A percentile compares a stretch with the other conserved stretches of the same genome.
Evolutionary conservation across 2,797 vertebrate genomes (phyloP).

Genomic region (Dendrocincla tyrannina): DNA sequence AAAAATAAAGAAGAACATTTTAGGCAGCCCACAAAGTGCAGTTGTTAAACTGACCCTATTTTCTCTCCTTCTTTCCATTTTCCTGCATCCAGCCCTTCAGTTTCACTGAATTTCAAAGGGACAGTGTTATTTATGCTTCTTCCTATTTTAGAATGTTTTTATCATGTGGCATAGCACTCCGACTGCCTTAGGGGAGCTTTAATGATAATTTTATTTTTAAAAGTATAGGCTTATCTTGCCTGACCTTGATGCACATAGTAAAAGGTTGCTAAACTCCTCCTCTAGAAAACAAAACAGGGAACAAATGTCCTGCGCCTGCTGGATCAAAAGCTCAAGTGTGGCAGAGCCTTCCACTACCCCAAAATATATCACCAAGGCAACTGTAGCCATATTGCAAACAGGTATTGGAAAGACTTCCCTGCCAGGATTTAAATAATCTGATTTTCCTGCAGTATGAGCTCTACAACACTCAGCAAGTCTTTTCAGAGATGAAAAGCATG

Average conservation of each 20-base stretch:
- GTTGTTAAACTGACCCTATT: slow-evolving; percentile 60
- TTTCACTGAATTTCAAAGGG: slow-evolving; percentile 47
- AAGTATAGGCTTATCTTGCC: slow-evolving; percentile 63
- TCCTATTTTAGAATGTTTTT: slow-evolving; percentile 49
- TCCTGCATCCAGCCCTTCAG: slow-evolving; percentile 12
- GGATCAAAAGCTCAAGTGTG: slow-evolving; percentile 47
- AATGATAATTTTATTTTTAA: slow-evolving; percentile 64
- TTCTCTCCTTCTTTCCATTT: slow-evolving; percentile 49
- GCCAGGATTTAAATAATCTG: neutral
- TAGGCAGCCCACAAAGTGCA: slow-evolving; percentile 29
- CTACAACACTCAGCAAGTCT: slow-evolving; percentile 45
- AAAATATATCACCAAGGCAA: slow-evolving; percentile 59
- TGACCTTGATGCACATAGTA: slow-evolving; percentile 53
- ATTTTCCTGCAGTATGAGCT: slow-evolving; percentile 17
- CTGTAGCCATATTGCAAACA: slow-evolving; percentile 9
- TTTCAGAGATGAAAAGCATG: slow-evolving; percentile 21
- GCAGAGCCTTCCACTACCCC: slow-evolving; percentile 18
- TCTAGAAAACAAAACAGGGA: slow-evolving; percentile 50
- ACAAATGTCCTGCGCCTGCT: slow-evolving; percentile 19
- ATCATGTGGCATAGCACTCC: slow-evolving; percentile 26
- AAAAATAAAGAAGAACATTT: slow-evolving; percentile 46
- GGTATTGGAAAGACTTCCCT: slow-evolving; percentile 23
- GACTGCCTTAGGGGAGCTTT: slow-evolving; percentile 54
- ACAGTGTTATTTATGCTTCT: slow-evolving; percentile 33
- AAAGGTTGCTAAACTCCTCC: slow-evolving; percentile 62